Evolutionary conservation across 2,888 invertebrate species (phyloP).

Genomic region (Synanthedon vespiformis): DNA sequence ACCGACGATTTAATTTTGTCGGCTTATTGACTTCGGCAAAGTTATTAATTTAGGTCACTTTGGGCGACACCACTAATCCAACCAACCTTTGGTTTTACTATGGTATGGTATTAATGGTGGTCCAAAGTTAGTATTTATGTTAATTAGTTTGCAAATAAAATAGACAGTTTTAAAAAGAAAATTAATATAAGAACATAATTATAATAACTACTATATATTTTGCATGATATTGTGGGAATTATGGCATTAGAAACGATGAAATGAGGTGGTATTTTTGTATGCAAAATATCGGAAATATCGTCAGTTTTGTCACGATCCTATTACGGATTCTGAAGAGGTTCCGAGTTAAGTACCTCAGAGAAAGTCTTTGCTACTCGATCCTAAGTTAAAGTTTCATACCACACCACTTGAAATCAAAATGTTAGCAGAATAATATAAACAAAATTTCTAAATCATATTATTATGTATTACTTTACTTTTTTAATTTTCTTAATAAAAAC

Average conservation of each 20-base stretch:
- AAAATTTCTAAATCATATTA: no score
- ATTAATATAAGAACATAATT: no score
- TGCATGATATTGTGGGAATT: background rate
- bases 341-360: conserved; percentile 42
- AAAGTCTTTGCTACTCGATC: conserved; percentile 41
- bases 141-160: no score
- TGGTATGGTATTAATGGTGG: background rate
- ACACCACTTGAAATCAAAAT: conserved; percentile 7
- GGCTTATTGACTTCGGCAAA: conserved; percentile 24
- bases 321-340: conserved; percentile 46
- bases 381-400: conserved; percentile 25
- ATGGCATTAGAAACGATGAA: background rate
- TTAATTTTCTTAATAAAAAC: no score
- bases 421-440: background rate
- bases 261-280: conserved; percentile 9
- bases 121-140: no score
- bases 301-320: conserved; percentile 47
- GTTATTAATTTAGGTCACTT: conserved; percentile 26
- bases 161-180: no score
- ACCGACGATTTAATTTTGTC: conserved; percentile 26
- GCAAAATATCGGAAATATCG: conserved; percentile 29
- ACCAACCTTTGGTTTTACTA: conserved; percentile 2
- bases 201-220: no score
- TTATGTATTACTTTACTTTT: no score
- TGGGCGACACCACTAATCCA: conserved; percentile 15